Base-by-base conservation (phyloP, 1,140 invertebrate species). In the Brachionus rotundiformis region DNA sequence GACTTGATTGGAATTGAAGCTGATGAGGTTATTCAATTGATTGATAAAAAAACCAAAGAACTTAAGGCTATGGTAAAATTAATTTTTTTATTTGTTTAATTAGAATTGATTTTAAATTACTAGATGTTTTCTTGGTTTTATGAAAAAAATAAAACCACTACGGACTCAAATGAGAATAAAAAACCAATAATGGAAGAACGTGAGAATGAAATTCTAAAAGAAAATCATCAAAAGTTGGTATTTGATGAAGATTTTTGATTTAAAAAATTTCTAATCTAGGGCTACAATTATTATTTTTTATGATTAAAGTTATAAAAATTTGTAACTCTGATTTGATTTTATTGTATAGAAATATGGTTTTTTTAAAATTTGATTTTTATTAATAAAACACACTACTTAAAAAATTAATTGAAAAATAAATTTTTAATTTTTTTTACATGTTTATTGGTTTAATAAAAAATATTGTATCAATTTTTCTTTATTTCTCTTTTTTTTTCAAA, bases 211-310 rank as follows among this genome's bases (percentile, higher is more conserved):
- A 7, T 33, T 54, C 31, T 29, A 25, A 79, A 79, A 79, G 76
- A 79, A 63, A 79, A 79, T 41, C 76, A 79, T 16, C 47, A 63
- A 59, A 79, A 59, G 47, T 36, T 79, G 29, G 76, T 63, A 59
- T 79, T 79, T 63, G 76, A 79, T 27, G 76, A 79, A 79, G 76
- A 79, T 39, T 79, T 79, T 16, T 79, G 23, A 79, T 27, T 27
- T n/a, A 27, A 41, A 71, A 16, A 11, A 29, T 63, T 63, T 63
- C 29, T 63, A 31, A 13, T 31, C 11, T 8, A 54, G 47, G 23
- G 47, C 1, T 31, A 63, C n/a, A 27, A 33, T 63, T 2, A 63
- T 11, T 29, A 4, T 29, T 63, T 29, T 13, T 63, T 29, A 63
- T 63, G 61, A 63, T 29, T 29, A 3, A 29, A 13, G 29, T 63